Conservation (phyloP, 1,140 invertebrate genomes). For the Trachelipus rathkii region DNA sequence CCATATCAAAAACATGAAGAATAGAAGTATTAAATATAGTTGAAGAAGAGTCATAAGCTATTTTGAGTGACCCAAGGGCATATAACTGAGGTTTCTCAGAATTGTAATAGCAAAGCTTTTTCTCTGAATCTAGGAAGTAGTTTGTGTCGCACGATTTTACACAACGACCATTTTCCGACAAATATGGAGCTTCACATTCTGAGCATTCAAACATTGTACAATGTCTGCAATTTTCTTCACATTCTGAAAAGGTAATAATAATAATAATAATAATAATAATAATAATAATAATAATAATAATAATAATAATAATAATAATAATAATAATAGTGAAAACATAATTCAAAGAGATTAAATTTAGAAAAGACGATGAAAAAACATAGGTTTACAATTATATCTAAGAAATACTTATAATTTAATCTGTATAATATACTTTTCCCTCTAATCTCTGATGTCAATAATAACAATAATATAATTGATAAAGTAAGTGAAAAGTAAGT, state of each 20-base stretch:
- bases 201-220: constrained; percentile 41
- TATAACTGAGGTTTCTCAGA: constrained; percentile 26
- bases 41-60: constrained; percentile 29
- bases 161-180: constrained; percentile 38
- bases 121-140: constrained; percentile 28
- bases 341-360: too few species aligned
- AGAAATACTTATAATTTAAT: too few species aligned
- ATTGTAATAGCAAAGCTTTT: constrained; percentile 35
- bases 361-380: too few species aligned
- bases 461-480: too few species aligned
- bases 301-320: too few species aligned
- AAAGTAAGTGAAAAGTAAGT: too few species aligned
- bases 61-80: constrained; percentile 27
- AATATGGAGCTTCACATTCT: constrained; percentile 27
- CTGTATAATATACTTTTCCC: too few species aligned
- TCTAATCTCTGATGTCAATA: too few species aligned
- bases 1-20: constrained; percentile 33
- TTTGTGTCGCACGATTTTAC: constrained; percentile 34
- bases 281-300: too few species aligned
- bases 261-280: too few species aligned
- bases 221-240: constrained; percentile 30
- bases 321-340: too few species aligned
- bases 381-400: too few species aligned
- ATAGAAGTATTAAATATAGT: constrained; percentile 36
- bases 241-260: constrained; percentile 33